Evolutionary conservation across 2,113 vertebrate species (phyloP).

Genomic region (Emydocephalus ijimae): DNA sequence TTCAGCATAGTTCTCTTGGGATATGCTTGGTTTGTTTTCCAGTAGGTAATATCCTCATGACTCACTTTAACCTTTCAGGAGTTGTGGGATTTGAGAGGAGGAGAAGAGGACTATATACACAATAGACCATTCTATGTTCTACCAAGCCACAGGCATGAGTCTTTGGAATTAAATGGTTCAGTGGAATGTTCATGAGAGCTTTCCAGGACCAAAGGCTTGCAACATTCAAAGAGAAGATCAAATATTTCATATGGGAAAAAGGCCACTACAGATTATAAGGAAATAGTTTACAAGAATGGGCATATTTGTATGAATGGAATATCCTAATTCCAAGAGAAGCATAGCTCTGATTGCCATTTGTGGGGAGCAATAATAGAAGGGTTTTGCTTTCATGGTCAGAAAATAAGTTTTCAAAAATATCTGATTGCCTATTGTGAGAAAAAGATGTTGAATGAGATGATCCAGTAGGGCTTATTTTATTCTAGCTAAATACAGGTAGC

Average conservation of each 20-base stretch:
- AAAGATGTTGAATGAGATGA: background rate
- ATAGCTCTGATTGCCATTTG: background rate
- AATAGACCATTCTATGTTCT: conserved; percentile 25
- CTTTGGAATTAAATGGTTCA: conserved; percentile 32
- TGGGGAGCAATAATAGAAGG: background rate
- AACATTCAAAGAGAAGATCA: conserved; percentile 44
- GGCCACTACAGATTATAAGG: background rate
- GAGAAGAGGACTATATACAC: background rate
- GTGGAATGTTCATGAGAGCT: conserved; percentile 37
- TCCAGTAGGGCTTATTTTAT: background rate
- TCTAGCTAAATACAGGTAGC: background rate
- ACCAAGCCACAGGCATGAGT: conserved; percentile 56
- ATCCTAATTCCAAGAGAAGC: background rate
- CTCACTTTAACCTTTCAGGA: conserved; percentile 29
- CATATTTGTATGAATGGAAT: background rate
- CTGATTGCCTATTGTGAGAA: background rate
- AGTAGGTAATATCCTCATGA: conserved; percentile 26
- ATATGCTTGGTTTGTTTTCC: conserved; percentile 25
- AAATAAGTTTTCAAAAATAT: background rate
- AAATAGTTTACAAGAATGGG: background rate
- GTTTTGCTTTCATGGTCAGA: background rate
- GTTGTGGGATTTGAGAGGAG: conserved; percentile 22
- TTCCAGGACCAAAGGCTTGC: conserved; percentile 43
- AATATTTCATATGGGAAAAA: conserved; percentile 26
- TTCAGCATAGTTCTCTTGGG: conserved; percentile 25